These are phyloP conservation scores for Isaurus tuberculatus DNA, from an alignment of 92 coral and sea anemone species.

Conservation along the genomic window DNA sequence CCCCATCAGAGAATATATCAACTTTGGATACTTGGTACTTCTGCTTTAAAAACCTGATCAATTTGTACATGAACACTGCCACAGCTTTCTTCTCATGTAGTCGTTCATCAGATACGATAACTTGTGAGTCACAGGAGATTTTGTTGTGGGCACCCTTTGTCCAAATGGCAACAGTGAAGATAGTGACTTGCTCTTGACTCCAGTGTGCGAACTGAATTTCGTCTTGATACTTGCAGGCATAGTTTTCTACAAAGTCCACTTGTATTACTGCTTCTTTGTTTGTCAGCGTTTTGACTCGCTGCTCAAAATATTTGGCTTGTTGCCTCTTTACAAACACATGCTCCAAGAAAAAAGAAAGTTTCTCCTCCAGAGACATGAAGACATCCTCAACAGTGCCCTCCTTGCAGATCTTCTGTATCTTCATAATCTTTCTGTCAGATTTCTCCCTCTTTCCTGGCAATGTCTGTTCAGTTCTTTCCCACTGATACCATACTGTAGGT, in stretches of 20 bases:
- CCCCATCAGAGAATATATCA: constrained; percentile 71
- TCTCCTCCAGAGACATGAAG: not conserved
- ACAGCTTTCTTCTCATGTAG: constrained; percentile 70
- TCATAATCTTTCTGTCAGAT: constrained; percentile 36
- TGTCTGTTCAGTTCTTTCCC: constrained; percentile 50
- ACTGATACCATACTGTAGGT: constrained; percentile 59
- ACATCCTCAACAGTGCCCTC: constrained; percentile 43
- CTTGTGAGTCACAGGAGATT: constrained; percentile 53
- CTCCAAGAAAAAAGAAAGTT: constrained; percentile 38
- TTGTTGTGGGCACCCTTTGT: constrained; percentile 45
- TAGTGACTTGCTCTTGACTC: constrained; percentile 71
- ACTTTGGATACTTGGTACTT: constrained; percentile 46
- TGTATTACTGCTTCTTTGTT: constrained; percentile 66
- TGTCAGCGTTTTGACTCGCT: constrained; percentile 41
- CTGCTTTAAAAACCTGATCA: constrained; percentile 44
- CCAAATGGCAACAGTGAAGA: constrained; percentile 69
- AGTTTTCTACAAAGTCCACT: constrained; percentile 77
- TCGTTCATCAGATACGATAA: constrained; percentile 59
- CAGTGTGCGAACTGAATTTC: constrained; percentile 78
- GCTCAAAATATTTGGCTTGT: constrained; percentile 64
- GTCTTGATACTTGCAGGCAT: constrained; percentile 62
- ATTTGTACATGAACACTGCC: constrained; percentile 58
- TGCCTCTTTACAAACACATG: constrained; percentile 60
- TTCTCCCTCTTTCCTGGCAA: constrained; percentile 18
- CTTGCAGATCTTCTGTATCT: constrained; percentile 49